Base-by-base conservation (phyloP, 2,113 vertebrate genomes). In the Picathartes gymnocephalus region DNA sequence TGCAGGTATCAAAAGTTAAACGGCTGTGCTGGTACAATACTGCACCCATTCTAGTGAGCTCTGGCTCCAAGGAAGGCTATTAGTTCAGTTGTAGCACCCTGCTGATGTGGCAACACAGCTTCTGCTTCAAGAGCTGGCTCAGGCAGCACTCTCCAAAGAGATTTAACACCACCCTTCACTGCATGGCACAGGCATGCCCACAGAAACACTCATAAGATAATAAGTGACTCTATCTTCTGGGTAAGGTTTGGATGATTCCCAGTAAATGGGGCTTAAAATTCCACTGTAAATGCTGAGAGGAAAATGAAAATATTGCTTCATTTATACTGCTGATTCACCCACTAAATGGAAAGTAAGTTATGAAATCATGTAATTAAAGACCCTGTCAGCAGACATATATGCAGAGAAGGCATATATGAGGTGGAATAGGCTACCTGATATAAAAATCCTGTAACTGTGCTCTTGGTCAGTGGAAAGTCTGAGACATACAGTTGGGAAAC, bases 281-380 rank as follows among this genome's bases (percentile, higher is more conserved):
- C 40, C 28, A 47, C n/a, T 16, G 22, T 64, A 33, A 69, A 50
- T 65, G n/a, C n/a, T 69, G 58, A 77, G 45, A 85, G 31, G n/a
- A 58, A 70, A 78, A 81, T 62, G 82, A 81, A 93, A 91, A 92
- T 70, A 88, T 90, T 93, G 39, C 85, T 64, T 94, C 70, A 79
- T 76, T 88, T 87, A 37, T 40, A 19, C 31, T 79, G 48, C 50
- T 96, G 74, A 93, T 94, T 95, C 80, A 74, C 39, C 7, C 15
- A 58, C 23, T 81, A 56, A 74, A 71, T 37, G 30, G 57, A 96
- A 93, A 91, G 79, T 50, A 68, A 56, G 10, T 86, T 84, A 77
- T 44, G 84, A 95, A 92, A 94, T 70, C 39, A 24, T 50, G 61
- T 54, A 5, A 73, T 65, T 90, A 48, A 85, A 69, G 90, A 65